Base-by-base conservation (phyloP, 2,888 invertebrate genomes). In the Luffia ferchaultella region DNA sequence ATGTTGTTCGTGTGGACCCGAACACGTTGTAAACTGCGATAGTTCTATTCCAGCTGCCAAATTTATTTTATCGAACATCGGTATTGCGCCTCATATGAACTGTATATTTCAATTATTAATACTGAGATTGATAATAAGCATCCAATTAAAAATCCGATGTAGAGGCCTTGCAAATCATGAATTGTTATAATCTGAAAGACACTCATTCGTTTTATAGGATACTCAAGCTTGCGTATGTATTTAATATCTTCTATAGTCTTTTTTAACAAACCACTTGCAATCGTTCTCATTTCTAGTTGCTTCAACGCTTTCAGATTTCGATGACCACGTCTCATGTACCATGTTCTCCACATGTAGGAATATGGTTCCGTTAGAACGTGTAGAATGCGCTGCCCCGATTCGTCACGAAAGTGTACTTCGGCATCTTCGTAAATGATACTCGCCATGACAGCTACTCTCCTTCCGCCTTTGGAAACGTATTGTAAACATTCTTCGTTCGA, bases 271-370 rank as follows among this genome's bases (percentile, higher is more conserved):
- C 49, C 49, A 2, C 43, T 40, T 43, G 42, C 49, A 15, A 49
- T 49, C 2, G 42, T 49, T 20, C 15, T 18, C 49, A 49, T 49
- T 49, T 49, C 49, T 7, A 49, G 9, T 9, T 17, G 12, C n/a
- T 43, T 42, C 15, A 49, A 20, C 9, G 42, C 16, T 18, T 19
- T 20, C 19, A 43, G 16, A 2, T 49, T 43, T 16, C 43, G 49
- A 20, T 43, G 43, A 20, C 49, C 49, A 16, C 40, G 30, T 20
- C 43, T 43, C 20, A 49, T 2, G 40, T 49, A 49, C 19, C 43
- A 43, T 16, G 49, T 43, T 20, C 42, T 20, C 49, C 49, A 49
- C 49, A 49, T 49, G 42, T 49, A 42, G 16, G 42, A 42, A 20
- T 20, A 49, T 17, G 49, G 43, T n/a, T 43, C 18, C 19, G 20